Evolutionary conservation across 2,888 invertebrate species (phyloP).

Genomic region (Xestia xanthographa): DNA sequence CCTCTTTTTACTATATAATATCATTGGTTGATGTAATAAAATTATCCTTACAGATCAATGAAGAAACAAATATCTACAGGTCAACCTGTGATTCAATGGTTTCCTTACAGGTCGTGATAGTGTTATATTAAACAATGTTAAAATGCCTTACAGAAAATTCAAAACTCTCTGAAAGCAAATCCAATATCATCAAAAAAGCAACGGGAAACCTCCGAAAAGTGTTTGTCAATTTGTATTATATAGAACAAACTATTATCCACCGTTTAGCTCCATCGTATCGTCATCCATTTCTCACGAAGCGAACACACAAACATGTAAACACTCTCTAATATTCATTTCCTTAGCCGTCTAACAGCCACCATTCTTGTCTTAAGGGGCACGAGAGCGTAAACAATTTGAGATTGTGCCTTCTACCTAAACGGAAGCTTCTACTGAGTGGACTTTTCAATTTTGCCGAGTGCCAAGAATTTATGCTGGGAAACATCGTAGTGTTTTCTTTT

Average conservation of each 20-base stretch:
- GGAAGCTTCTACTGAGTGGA: constrained; percentile 83
- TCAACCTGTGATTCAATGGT: not conserved
- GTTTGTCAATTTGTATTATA: constrained; percentile 20
- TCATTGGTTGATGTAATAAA: too few relatives aligned
- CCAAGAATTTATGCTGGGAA: constrained; percentile 82
- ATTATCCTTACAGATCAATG: not conserved
- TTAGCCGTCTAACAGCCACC: constrained; percentile 68
- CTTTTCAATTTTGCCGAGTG: constrained; percentile 89
- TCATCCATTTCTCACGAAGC: constrained; percentile 48
- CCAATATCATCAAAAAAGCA: not conserved
- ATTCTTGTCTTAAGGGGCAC: constrained; percentile 80
- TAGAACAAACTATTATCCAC: constrained; percentile 42
- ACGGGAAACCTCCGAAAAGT: not conserved
- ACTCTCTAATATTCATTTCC: constrained; percentile 68
- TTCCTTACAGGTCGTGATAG: not conserved
- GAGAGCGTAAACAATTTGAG: constrained; percentile 84
- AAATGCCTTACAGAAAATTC: not conserved
- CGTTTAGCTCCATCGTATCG: constrained; percentile 34
- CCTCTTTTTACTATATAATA: too few relatives aligned
- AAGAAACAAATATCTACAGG: not conserved
- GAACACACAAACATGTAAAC: constrained; percentile 65
- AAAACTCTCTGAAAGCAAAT: not conserved
- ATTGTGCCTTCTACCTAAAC: constrained; percentile 82
- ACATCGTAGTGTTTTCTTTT: constrained; percentile 84
- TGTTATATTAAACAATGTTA: not conserved